Evolutionary conservation across 2,888 invertebrate species (phyloP).

Genomic region (Pseudococcus jackbeardsleyi): DNA sequence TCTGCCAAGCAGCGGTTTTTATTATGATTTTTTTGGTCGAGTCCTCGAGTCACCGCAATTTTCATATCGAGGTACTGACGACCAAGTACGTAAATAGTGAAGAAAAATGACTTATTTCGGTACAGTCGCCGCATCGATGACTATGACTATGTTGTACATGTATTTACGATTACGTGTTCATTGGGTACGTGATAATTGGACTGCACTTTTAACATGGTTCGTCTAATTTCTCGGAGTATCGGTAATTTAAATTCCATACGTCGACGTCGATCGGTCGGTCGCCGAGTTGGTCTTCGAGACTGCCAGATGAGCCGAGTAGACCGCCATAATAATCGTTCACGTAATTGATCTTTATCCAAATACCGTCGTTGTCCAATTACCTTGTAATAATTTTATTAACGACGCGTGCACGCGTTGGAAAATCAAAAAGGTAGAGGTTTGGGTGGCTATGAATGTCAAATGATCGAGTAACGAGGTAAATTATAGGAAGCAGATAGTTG

Average conservation of each 20-base stretch:
- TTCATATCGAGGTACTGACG: too few relatives aligned
- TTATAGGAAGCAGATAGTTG: not conserved
- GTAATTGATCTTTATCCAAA: conserved; percentile 6
- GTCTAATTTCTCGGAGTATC: not conserved
- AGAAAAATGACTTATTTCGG: not conserved
- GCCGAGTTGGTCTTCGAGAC: not conserved
- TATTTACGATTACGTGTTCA: not conserved
- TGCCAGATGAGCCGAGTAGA: not conserved
- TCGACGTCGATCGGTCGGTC: not conserved
- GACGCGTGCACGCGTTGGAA: not conserved
- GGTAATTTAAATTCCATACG: not conserved
- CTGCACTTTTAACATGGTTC: not conserved
- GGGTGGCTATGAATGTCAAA: not conserved
- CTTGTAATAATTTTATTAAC: not conserved
- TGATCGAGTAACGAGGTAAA: not conserved
- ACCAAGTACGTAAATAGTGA: too few relatives aligned
- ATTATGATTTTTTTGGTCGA: too few relatives aligned
- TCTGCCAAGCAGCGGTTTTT: too few relatives aligned
- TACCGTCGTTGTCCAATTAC: not conserved
- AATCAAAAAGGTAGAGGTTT: not conserved
- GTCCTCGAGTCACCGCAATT: too few relatives aligned
- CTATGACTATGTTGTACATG: not conserved
- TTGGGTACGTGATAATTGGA: not conserved
- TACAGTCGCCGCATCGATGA: not conserved
- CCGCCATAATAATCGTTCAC: not conserved